Conservation (phyloP, 2,113 vertebrate species). For the Misgurnus anguillicaudatus region DNA sequence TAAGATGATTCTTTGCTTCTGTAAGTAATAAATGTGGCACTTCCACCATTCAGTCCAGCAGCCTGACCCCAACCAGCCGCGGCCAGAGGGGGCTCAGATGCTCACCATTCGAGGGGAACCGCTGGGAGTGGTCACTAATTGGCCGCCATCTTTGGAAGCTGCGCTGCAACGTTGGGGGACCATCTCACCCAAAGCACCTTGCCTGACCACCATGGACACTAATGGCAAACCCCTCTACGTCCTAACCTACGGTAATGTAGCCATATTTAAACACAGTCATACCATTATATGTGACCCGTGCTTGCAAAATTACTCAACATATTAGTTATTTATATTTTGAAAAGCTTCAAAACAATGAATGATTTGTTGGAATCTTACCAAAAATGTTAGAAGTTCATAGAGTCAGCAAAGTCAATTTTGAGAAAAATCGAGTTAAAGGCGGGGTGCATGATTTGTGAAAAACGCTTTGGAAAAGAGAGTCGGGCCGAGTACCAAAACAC, state of each 20-base stretch:
- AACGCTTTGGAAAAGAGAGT: too few species aligned
- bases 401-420: too few species aligned
- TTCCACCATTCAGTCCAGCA: slow-evolving; percentile 85
- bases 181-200: slow-evolving; percentile 96
- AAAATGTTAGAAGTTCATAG: too few species aligned
- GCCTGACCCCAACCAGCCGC: slow-evolving; percentile 96
- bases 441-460: too few species aligned
- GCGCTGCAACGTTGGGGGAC: slow-evolving; percentile 97
- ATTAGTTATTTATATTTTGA: too few species aligned
- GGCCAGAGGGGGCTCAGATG: slow-evolving; percentile 97
- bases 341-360: too few species aligned
- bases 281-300: too few species aligned
- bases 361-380: too few species aligned
- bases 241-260: slow-evolving; percentile 89
- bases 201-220: slow-evolving; percentile 98
- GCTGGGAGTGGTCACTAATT: slow-evolving; percentile 95
- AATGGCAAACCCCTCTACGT: slow-evolving; percentile 96
- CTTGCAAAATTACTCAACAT: too few species aligned
- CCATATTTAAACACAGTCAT: neutral
- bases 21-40: neutral
- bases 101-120: slow-evolving; percentile 91
- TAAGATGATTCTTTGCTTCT: neutral
- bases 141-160: slow-evolving; percentile 95
- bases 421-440: too few species aligned
- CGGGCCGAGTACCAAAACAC: too few species aligned